Percentiles rank a stretch among this genome's conserved stretches.
Evolutionary conservation across 2,113 vertebrate species (phyloP).

Genomic region (Sarotherodon lohbergeri): DNA sequence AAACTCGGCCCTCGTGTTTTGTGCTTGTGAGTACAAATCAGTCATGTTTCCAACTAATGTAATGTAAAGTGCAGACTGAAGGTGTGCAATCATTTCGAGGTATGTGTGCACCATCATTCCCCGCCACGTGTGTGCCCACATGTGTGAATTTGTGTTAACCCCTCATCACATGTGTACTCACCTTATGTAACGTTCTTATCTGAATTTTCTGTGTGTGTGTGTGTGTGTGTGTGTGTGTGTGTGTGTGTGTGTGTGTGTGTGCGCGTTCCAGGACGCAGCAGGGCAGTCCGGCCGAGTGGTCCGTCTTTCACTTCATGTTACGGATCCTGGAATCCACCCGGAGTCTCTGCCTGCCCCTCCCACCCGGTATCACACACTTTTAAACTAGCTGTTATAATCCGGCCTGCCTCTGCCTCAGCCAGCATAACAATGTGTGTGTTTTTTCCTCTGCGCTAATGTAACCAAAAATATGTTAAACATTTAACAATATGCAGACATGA

Average conservation of each 20-base stretch:
- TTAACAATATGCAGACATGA: slow-evolving; percentile 21
- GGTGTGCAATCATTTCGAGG: background rate
- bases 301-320: slow-evolving; percentile 85
- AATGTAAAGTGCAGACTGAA: background rate
- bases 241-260: fast-evolving
- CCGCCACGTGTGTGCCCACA: background rate
- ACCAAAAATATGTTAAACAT: slow-evolving; percentile 32
- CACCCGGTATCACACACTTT: slow-evolving; percentile 77
- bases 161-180: background rate
- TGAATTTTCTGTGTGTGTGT: background rate
- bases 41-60: background rate
- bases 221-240: background rate
- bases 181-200: background rate
- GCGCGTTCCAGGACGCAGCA: slow-evolving; percentile 62
- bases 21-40: slow-evolving; percentile 77
- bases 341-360: slow-evolving; percentile 84
- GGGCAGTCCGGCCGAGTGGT: slow-evolving; percentile 76
- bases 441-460: background rate
- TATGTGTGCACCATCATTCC: background rate
- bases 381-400: background rate
- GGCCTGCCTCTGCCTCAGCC: background rate
- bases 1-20: slow-evolving; percentile 70
- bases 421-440: slow-evolving; percentile 17
- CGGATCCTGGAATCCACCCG: slow-evolving; percentile 84
- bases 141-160: background rate